These are phyloP conservation scores for Labeo catla DNA, from an alignment of 2,113 vertebrate species.

Conservation along the genomic window DNA sequence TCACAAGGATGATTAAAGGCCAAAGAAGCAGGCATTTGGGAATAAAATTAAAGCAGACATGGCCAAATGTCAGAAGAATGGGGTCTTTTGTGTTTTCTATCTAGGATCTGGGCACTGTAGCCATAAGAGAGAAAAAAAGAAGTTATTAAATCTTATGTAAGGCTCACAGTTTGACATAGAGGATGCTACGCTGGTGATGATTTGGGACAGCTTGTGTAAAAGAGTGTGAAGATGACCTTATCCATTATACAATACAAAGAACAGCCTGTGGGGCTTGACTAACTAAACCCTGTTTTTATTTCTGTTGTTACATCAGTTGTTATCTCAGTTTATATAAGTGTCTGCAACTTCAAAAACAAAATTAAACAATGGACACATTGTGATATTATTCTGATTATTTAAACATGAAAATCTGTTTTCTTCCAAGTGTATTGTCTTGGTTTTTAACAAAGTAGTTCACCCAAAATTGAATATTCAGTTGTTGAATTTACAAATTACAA, in stretches of 20 bases:
- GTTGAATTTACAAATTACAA: too few relatives aligned
- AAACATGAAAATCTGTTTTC: too few relatives aligned
- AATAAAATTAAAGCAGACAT: slow-evolving; percentile 54
- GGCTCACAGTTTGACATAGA: slow-evolving; percentile 43
- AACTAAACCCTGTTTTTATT: neutral
- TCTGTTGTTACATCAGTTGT: neutral
- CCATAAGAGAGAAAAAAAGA: neutral
- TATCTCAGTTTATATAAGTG: neutral
- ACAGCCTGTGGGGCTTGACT: neutral
- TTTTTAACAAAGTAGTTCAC: neutral
- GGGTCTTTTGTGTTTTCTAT: slow-evolving; percentile 36
- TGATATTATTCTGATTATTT: neutral
- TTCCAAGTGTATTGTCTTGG: neutral
- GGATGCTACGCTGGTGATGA: slow-evolving; percentile 56
- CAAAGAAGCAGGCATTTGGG: slow-evolving; percentile 44
- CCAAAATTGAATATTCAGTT: neutral
- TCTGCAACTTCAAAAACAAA: neutral
- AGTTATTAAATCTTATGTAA: slow-evolving; percentile 40
- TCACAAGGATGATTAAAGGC: slow-evolving; percentile 45
- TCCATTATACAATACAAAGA: neutral
- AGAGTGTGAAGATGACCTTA: slow-evolving; percentile 2
- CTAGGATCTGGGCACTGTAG: slow-evolving; percentile 31
- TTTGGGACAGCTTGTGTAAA: slow-evolving; percentile 49
- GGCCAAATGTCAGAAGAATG: slow-evolving; percentile 40
- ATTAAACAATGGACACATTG: neutral